phyloP scores from a whole-genome alignment of 92 coral and sea anemone species.

The Montipora capitata region DNA sequence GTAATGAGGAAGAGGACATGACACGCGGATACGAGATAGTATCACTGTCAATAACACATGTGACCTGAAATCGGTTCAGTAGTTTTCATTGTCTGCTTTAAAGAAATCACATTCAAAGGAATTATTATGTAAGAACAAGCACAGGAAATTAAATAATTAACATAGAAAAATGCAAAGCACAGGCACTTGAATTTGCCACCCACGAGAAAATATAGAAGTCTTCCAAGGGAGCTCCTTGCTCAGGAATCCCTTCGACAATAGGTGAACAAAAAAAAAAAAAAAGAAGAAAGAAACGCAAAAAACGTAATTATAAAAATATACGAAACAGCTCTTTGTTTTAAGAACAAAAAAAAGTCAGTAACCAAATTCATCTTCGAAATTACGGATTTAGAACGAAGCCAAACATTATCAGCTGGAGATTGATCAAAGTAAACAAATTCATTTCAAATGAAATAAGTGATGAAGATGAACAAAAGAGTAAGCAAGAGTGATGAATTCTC shows the following conservation, averaged over 20 bases:
- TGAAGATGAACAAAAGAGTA: neutral
- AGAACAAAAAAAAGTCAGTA: slow-evolving; percentile 1
- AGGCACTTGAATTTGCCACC: slow-evolving; percentile 46
- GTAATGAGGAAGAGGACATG: neutral
- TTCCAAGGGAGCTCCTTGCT: neutral
- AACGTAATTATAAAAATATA: neutral
- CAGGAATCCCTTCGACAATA: neutral
- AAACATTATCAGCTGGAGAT: slow-evolving; percentile 52
- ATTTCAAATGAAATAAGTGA: slow-evolving; percentile 23
- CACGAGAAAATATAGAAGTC: slow-evolving; percentile 30
- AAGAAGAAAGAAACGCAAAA: neutral
- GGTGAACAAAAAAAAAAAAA: neutral
- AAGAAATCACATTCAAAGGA: slow-evolving; percentile 85
- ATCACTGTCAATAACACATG: slow-evolving; percentile 58
- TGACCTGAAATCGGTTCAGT: slow-evolving; percentile 77
- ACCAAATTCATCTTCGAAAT: slow-evolving; percentile 13
- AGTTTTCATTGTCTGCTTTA: slow-evolving; percentile 77
- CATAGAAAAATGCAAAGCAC: slow-evolving; percentile 84
- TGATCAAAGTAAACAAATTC: slow-evolving; percentile 22
- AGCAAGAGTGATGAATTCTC: slow-evolving; percentile 9
- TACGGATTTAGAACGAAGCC: slow-evolving; percentile 21
- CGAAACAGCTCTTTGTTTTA: slow-evolving; percentile 1
- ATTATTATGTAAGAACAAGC: slow-evolving; percentile 91
- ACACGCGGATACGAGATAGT: slow-evolving; percentile 4
- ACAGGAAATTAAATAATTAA: slow-evolving; percentile 99